phyloP scores from a whole-genome alignment of 2,797 vertebrate species.

The Gouania willdenowi region DNA sequence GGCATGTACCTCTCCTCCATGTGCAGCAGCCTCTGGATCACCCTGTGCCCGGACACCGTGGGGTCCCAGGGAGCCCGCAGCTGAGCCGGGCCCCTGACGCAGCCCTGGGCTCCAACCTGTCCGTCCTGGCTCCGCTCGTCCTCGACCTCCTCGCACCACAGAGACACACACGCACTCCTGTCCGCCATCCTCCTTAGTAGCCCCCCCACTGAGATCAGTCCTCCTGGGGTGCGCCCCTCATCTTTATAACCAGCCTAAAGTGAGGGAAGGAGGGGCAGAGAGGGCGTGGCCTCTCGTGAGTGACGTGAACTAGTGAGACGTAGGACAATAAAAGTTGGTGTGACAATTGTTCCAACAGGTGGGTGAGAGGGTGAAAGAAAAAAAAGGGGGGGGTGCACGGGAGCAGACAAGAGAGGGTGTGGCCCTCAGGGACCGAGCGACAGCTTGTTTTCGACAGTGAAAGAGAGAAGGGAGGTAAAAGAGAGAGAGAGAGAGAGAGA shows the following conservation, averaged over 20 bases:
- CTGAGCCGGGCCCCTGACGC: constrained; percentile 1
- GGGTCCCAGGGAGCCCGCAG: constrained; percentile 76
- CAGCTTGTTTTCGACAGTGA: constrained; percentile 76
- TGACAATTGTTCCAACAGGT: constrained; percentile 79
- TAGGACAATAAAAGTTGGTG: constrained; percentile 52
- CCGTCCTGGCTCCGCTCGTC: constrained; percentile 18
- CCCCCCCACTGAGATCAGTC: constrained; percentile 11
- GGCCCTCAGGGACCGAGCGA: constrained; percentile 63
- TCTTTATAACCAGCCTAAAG: neutral
- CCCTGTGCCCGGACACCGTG: constrained; percentile 66
- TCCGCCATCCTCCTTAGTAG: constrained; percentile 35
- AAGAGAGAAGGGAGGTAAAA: constrained; percentile 55
- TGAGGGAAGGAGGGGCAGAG: constrained; percentile 2
- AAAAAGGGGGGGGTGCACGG: constrained; percentile 28
- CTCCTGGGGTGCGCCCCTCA: neutral
- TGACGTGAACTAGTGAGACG: constrained; percentile 57
- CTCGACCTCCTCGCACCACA: constrained; percentile 78
- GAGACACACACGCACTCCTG: constrained; percentile 60
- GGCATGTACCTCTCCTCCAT: constrained; percentile 73
- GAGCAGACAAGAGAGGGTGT: constrained; percentile 71
- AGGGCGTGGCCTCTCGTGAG: constrained; percentile 34
- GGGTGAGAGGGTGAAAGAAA: constrained; percentile 58
- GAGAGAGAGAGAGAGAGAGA: constrained; percentile 45
- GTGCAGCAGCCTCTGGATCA: constrained; percentile 71
- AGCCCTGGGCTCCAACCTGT: neutral